phyloP scores from a whole-genome alignment of 2,113 vertebrate genomes.

The Hippocampus abdominalis region DNA sequence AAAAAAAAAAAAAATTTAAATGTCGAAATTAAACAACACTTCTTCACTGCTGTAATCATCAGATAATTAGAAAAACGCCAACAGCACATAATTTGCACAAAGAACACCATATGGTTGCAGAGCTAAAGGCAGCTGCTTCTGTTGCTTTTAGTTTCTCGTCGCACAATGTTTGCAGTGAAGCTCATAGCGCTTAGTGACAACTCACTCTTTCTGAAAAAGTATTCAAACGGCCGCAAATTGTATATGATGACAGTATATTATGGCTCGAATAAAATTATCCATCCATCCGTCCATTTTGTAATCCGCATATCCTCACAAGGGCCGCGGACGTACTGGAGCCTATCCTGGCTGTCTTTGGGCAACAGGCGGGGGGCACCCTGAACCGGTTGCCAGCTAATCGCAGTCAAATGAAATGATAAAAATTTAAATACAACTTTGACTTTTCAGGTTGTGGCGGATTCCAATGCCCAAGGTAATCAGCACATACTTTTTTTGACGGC shows the following conservation, averaged over 20 bases:
- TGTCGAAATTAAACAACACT: background rate
- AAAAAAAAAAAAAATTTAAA: background rate
- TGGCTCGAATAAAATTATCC: background rate
- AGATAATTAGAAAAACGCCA: background rate
- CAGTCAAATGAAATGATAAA: no score
- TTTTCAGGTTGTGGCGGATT: background rate
- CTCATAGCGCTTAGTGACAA: background rate
- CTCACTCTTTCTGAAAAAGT: background rate
- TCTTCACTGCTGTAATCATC: background rate
- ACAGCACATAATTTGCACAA: background rate
- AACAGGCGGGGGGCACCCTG: no score
- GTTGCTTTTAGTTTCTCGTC: background rate
- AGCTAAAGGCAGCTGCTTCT: background rate
- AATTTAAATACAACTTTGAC: background rate
- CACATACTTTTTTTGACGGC: no score
- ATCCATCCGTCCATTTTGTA: no score
- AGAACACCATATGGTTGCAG: background rate
- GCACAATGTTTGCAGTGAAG: conserved; percentile 12
- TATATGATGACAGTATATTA: background rate
- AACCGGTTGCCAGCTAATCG: no score
- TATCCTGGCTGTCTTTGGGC: no score
- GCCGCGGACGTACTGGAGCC: no score
- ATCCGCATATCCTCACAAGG: no score
- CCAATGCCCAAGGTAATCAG: background rate
- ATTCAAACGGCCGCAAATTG: background rate